These are phyloP conservation scores for Drosophila koepferae DNA, from an alignment of 2,888 invertebrate genomes.

Conservation along the genomic window DNA sequence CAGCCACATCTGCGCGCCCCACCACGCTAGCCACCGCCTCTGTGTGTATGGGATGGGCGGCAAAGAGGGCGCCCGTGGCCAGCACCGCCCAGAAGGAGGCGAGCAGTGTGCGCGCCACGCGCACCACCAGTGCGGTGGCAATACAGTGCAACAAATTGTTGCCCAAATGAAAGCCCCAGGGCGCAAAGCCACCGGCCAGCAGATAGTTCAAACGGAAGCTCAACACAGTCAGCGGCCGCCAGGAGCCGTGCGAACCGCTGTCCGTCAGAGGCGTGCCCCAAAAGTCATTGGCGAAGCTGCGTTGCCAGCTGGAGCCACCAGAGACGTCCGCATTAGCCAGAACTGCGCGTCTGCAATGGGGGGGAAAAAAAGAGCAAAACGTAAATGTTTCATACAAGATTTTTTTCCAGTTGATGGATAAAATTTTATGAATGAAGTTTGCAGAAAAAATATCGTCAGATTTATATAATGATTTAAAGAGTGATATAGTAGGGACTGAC, in stretches of 20 bases:
- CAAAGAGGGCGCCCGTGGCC: conserved; percentile 94
- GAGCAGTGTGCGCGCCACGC: conserved; percentile 90
- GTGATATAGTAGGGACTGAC: too few relatives aligned
- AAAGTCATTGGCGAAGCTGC: conserved; percentile 96
- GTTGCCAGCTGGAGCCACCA: conserved; percentile 92
- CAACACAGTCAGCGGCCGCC: conserved; percentile 95
- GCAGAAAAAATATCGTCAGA: too few relatives aligned
- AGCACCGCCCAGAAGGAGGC: conserved; percentile 89
- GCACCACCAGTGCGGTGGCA: conserved; percentile 93
- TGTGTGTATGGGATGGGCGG: conserved; percentile 97
- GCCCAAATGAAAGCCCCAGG: conserved; percentile 93
- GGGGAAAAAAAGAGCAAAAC: conserved; percentile 64
- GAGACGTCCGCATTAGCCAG: conserved; percentile 96
- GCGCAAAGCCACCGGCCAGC: conserved; percentile 91
- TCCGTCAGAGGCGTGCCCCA: conserved; percentile 98
- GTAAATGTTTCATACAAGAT: conserved; percentile 8
- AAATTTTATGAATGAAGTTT: neutral
- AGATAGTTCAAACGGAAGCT: conserved; percentile 94
- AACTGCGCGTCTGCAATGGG: conserved; percentile 94
- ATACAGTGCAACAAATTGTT: conserved; percentile 94
- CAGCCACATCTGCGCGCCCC: conserved; percentile 96
- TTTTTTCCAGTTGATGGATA: neutral
- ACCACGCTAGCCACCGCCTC: conserved; percentile 98
- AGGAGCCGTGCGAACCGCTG: conserved; percentile 98
- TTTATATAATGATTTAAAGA: too few relatives aligned